phyloP scores from a whole-genome alignment of 2,113 vertebrate species.

The Oxyura jamaicensis region DNA sequence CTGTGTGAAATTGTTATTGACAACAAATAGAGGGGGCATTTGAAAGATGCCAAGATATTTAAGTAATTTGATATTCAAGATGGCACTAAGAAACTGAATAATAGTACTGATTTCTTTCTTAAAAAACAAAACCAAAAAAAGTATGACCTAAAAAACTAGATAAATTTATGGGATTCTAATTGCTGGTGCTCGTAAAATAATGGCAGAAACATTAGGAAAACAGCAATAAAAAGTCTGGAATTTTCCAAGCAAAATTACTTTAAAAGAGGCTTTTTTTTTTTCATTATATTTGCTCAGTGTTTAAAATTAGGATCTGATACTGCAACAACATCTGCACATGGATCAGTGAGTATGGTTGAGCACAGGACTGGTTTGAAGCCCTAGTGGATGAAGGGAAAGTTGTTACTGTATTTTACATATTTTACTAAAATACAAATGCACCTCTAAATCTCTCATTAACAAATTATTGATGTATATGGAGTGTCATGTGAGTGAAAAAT shows the following conservation, averaged over 20 bases:
- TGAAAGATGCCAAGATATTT: not conserved
- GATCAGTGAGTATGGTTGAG: slow-evolving; percentile 7
- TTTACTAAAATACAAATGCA: not conserved
- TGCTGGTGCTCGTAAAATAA: not conserved
- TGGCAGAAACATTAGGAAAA: not conserved
- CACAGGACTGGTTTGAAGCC: not conserved
- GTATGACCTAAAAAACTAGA: not conserved
- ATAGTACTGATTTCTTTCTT: not conserved
- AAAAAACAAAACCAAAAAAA: rapidly evolving
- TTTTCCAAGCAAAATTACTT: slow-evolving; percentile 27
- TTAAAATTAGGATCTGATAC: slow-evolving; percentile 53
- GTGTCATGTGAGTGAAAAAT: slow-evolving; percentile 9
- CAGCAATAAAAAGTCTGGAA: not conserved
- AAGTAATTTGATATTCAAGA: not conserved
- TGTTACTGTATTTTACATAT: not conserved
- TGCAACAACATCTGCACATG: slow-evolving; percentile 30
- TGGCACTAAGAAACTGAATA: not conserved
- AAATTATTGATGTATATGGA: not conserved
- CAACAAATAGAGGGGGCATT: not conserved
- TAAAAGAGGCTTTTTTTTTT: not conserved
- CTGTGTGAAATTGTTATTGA: not conserved
- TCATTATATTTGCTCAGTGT: not conserved
- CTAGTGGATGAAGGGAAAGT: not conserved
- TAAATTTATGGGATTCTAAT: not conserved
- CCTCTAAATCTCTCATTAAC: not conserved